Conservation (phyloP, 2,888 invertebrate genomes). For the Geophilus truncorum region DNA sequence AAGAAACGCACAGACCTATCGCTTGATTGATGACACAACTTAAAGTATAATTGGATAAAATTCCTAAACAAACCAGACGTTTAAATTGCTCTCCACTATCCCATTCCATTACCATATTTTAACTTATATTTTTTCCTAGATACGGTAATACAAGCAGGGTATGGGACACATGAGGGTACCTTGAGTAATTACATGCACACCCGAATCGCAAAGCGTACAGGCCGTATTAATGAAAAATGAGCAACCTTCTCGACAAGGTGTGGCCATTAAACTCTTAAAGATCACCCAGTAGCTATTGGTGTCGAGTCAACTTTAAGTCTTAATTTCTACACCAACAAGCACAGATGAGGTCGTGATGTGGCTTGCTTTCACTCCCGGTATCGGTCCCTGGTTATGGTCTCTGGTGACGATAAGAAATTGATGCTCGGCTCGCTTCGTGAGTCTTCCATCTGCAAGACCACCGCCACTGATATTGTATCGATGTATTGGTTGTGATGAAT, state of each 20-base stretch:
- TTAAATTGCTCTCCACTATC: not conserved
- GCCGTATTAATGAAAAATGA: not conserved
- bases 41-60: not conserved
- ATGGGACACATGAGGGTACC: not conserved
- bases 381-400: not conserved
- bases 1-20: too few relatives aligned
- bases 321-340: not conserved
- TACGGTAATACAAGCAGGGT: not conserved
- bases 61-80: not conserved
- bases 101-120: not conserved
- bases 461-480: not conserved
- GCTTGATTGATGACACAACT: not conserved
- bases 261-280: not conserved
- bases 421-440: not conserved
- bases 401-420: slow-evolving; percentile 1
- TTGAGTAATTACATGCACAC: slow-evolving; percentile 10
- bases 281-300: not conserved
- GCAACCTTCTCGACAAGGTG: not conserved
- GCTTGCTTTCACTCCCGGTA: not conserved
- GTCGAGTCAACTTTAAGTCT: slow-evolving; percentile 20
- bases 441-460: not conserved
- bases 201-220: not conserved
- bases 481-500: not conserved
- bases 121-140: not conserved
- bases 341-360: not conserved